phyloP scores from a whole-genome alignment of 2,888 invertebrate genomes.

The Caenorhabditis imperialis region DNA sequence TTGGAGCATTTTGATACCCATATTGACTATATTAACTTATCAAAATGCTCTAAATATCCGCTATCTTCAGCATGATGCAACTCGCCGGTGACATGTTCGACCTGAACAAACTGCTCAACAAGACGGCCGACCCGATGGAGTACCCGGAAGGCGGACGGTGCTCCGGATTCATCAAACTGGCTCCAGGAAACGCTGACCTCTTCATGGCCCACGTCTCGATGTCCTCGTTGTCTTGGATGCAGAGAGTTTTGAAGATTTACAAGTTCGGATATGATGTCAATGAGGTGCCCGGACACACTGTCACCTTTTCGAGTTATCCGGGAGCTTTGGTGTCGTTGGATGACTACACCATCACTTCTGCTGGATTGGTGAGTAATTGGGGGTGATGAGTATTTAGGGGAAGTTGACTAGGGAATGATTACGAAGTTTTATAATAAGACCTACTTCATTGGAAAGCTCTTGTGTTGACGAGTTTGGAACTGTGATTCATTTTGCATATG shows the following conservation, averaged over 20 bases:
- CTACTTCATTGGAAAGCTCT: too few species aligned
- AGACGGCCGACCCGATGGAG: constrained; percentile 68
- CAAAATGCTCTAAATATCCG: background rate
- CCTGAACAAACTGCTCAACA: constrained; percentile 73
- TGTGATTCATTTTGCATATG: too few species aligned
- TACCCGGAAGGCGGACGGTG: constrained; percentile 71
- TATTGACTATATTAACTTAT: too few species aligned
- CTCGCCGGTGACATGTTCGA: constrained; percentile 76
- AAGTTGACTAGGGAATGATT: too few species aligned
- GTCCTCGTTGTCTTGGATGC: constrained; percentile 76
- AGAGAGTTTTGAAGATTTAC: constrained; percentile 75
- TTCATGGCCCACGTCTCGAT: constrained; percentile 76
- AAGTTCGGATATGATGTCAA: constrained; percentile 83
- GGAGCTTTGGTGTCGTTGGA: constrained; percentile 77
- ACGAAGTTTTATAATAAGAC: too few species aligned
- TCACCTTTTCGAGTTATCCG: constrained; percentile 78
- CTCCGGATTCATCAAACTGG: constrained; percentile 75
- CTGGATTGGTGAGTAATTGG: constrained; percentile 67
- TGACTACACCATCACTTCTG: constrained; percentile 77
- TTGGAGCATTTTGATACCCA: too few species aligned
- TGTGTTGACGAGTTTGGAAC: too few species aligned
- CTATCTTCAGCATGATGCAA: constrained; percentile 71
- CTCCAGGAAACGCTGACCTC: constrained; percentile 71
- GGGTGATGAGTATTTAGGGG: too few species aligned
- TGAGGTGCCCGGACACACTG: constrained; percentile 78